phyloP scores from a whole-genome alignment of 2,113 vertebrate species.

The Trochalopteron elliotii region DNA sequence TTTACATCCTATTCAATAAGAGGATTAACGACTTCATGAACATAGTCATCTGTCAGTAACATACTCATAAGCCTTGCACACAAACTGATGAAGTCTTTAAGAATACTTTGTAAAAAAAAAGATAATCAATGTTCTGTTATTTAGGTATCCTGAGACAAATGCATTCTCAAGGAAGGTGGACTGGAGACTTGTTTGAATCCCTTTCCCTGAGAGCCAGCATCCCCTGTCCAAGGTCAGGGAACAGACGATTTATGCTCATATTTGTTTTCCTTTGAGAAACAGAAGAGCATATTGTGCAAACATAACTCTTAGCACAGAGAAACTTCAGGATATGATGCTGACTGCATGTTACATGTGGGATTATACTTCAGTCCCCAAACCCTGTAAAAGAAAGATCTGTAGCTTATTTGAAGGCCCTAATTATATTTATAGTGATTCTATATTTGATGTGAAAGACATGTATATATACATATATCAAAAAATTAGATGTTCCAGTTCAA shows the following conservation, averaged over 20 bases:
- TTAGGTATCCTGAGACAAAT: not conserved
- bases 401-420: not conserved
- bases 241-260: not conserved
- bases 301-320: not conserved
- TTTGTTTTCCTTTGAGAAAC: not conserved
- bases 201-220: not conserved
- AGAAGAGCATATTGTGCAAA: not conserved
- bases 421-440: not conserved
- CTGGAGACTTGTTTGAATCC: not conserved
- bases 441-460: not conserved
- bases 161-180: not conserved
- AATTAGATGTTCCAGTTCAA: not conserved
- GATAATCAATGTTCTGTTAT: not conserved
- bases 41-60: not conserved
- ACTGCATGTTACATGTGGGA: not conserved
- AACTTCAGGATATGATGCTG: not conserved
- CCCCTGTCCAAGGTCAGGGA: not conserved
- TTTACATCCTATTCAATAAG: not conserved
- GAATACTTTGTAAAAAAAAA: not conserved
- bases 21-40: not conserved
- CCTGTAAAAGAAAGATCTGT: not conserved
- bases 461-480: not conserved
- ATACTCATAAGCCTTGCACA: not conserved
- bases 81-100: not conserved
- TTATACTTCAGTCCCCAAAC: not conserved